Base-by-base conservation (phyloP, 2,113 vertebrate species). In the Corythoichthys intestinalis region DNA sequence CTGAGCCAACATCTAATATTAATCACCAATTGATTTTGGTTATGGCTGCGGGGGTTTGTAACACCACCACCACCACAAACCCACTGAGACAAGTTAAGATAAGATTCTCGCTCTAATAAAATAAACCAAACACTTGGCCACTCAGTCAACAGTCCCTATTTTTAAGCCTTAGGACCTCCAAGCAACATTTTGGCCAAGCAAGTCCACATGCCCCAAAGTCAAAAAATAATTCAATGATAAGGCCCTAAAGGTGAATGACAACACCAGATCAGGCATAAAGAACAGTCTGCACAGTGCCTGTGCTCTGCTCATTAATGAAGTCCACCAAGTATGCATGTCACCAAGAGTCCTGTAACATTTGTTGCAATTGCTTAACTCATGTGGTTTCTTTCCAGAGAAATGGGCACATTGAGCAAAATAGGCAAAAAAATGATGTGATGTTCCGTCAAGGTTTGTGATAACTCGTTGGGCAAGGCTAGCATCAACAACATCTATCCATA, bases 1-100 rank as follows among this genome's bases (percentile, higher is more conserved):
- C 85, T 72, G 83, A 87, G 84, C 83, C 74, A 58, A 77, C 79
- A 87, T 89, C 73, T 73, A 87, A 85, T 88, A 88, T 88, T 88
- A 78, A 91, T 85, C 77, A 67, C 35, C 3, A 15, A 50, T 54
- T n/a, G 71, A 71, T 65, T 75, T 70, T 44, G 66, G 38, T 41
- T 65, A 72, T 1, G 64, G 64, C 53, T 2, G 58, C 0, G 66
- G 52, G 41, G 64, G 64, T 69, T 44, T 37, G 60, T 28, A 11
- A 20, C n/a, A 20, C 57, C 60, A 70, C 69, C 12, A 47, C 20
- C 20, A 28, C 20, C 11, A 46, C 11, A 34, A 47, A 46, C 20
- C 28, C 34, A 65, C 6, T 11, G 64, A 8, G 47, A 7, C 47
- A 66, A n/a, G 48, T 65, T 39, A 54, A 4, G 58, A 71, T 59